A percentile compares a stretch with the other conserved stretches of the same genome.
Evolutionary conservation across 1,140 invertebrate species (phyloP).

Genomic region (Drosophila athabasca): DNA sequence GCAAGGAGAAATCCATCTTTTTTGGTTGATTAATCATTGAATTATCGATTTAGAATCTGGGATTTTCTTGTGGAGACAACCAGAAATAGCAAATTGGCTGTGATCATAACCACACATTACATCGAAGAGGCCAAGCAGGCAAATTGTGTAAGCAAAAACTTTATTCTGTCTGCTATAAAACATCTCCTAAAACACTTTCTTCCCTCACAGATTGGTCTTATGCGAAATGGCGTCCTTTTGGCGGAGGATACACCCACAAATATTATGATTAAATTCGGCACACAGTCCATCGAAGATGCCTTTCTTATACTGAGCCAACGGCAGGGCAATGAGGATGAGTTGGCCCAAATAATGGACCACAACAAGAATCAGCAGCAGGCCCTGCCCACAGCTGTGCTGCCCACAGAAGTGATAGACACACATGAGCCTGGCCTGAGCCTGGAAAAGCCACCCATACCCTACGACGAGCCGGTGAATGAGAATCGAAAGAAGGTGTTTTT

Average conservation of each 20-base stretch:
- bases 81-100: slow-evolving; percentile 87
- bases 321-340: slow-evolving; percentile 85
- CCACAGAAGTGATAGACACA: slow-evolving; percentile 69
- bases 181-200: background rate
- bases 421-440: slow-evolving; percentile 33
- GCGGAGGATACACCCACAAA: slow-evolving; percentile 92
- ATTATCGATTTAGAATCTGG: slow-evolving; percentile 91
- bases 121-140: slow-evolving; percentile 96
- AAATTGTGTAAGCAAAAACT: slow-evolving; percentile 87
- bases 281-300: slow-evolving; percentile 89
- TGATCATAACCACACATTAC: slow-evolving; percentile 97
- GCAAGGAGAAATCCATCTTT: background rate
- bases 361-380: slow-evolving; percentile 44
- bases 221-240: slow-evolving; percentile 93
- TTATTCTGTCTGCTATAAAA: background rate
- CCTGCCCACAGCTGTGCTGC: slow-evolving; percentile 53
- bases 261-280: slow-evolving; percentile 87
- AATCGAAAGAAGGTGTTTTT: slow-evolving; percentile 74
- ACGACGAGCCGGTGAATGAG: slow-evolving; percentile 58
- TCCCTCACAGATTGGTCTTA: slow-evolving; percentile 90
- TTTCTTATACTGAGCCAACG: slow-evolving; percentile 88
- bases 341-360: slow-evolving; percentile 55
- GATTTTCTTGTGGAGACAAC: slow-evolving; percentile 91
- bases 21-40: background rate
- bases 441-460: slow-evolving; percentile 57